Evolutionary conservation across 2,113 vertebrate species (phyloP).

Genomic region (Gobius niger): DNA sequence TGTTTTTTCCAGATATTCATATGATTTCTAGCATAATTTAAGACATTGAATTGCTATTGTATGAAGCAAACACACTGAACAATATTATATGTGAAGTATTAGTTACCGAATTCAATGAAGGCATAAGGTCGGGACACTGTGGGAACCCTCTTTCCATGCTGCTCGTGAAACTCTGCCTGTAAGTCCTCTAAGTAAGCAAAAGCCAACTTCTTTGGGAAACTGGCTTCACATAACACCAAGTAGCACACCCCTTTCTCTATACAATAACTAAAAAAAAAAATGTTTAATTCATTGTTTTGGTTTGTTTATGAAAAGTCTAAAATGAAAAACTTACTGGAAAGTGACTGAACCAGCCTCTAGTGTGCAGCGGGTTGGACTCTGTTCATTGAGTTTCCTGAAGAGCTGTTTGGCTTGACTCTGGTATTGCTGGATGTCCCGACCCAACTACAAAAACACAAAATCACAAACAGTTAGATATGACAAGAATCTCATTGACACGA

Average conservation of each 20-base stretch:
- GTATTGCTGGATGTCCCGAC: conserved; percentile 95
- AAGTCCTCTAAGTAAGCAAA: conserved; percentile 96
- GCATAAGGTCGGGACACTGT: conserved; percentile 96
- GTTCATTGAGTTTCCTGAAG: conserved; percentile 95
- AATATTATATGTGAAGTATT: background rate
- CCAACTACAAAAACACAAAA: conserved; percentile 77
- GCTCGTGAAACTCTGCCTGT: conserved; percentile 96
- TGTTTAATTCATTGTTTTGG: background rate
- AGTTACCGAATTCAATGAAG: conserved; percentile 98
- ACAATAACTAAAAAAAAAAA: conserved; percentile 78
- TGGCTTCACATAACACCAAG: conserved; percentile 92
- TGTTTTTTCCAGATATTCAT: too few species aligned
- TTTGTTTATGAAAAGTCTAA: background rate
- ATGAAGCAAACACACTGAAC: too few species aligned
- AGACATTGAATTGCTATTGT: too few species aligned
- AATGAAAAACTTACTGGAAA: conserved; percentile 88
- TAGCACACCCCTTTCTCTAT: conserved; percentile 97
- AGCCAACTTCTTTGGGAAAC: conserved; percentile 94
- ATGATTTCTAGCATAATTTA: too few species aligned
- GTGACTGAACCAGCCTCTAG: conserved; percentile 92
- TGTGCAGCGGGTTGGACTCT: conserved; percentile 93
- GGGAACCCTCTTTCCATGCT: conserved; percentile 94
- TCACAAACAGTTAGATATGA: background rate
- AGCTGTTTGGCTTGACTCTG: conserved; percentile 98
- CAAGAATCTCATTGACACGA: background rate